Conservation (phyloP, 2,797 vertebrate genomes). For the Periparus ater region DNA sequence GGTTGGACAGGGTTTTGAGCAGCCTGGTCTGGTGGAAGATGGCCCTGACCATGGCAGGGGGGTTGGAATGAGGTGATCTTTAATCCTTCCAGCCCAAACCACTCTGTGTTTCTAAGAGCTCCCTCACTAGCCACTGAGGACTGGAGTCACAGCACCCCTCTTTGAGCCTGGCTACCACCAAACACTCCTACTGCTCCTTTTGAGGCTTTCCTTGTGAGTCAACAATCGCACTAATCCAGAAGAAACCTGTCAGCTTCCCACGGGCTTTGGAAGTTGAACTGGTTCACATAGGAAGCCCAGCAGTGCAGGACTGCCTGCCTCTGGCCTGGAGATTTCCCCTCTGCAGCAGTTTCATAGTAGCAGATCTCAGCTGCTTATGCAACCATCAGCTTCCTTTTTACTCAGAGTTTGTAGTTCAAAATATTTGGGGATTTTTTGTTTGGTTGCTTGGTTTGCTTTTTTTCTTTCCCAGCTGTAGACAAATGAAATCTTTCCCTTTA, state of each 20-base stretch:
- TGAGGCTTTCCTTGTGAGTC: not conserved
- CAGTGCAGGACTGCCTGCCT: not conserved
- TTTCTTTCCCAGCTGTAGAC: not conserved
- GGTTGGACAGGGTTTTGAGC: not conserved
- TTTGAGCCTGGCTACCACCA: not conserved
- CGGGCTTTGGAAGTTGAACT: not conserved
- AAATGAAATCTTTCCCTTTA: not conserved
- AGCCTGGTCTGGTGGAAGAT: not conserved
- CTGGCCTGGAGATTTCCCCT: rapidly evolving
- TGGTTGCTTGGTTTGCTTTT: not conserved
- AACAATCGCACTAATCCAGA: not conserved
- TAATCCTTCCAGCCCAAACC: not conserved
- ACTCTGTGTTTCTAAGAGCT: not conserved
- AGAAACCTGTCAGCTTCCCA: not conserved
- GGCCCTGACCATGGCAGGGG: not conserved
- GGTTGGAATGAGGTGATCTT: not conserved
- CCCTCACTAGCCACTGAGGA: not conserved
- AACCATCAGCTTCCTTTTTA: not conserved
- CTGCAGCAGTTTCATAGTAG: not conserved
- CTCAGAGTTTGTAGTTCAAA: not conserved
- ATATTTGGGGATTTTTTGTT: not conserved
- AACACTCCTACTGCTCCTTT: not conserved
- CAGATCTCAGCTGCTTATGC: not conserved
- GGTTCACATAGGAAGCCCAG: not conserved
- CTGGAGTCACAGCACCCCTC: not conserved